Conservation (phyloP, 2,797 vertebrate genomes). For the Avahi laniger region DNA sequence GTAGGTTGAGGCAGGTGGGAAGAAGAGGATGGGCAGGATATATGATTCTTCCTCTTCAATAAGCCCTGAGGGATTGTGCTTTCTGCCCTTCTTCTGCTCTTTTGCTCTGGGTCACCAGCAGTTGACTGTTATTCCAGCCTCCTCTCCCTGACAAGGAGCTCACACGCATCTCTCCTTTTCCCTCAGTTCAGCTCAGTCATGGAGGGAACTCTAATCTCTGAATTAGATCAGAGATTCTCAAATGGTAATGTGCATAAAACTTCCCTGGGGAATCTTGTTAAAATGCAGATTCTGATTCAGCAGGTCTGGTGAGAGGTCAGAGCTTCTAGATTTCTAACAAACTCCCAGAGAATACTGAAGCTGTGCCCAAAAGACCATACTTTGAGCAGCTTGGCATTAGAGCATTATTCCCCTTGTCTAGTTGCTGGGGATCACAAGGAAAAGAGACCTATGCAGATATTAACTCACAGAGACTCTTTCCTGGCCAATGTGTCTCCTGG, state of each 20-base stretch:
- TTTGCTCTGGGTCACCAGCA: not conserved
- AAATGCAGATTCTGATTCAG: not conserved
- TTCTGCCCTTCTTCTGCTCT: not conserved
- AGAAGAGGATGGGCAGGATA: accelerated
- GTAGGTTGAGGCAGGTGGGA: not conserved
- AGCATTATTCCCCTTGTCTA: not conserved
- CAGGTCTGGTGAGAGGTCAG: not conserved
- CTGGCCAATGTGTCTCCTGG: not conserved
- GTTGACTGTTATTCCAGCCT: not conserved
- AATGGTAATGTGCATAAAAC: not conserved
- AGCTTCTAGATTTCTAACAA: not conserved
- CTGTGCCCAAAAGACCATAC: not conserved
- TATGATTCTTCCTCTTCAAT: not conserved
- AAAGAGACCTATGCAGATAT: not conserved
- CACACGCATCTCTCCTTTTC: not conserved
- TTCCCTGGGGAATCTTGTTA: not conserved
- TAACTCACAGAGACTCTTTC: not conserved
- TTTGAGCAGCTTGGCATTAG: not conserved
- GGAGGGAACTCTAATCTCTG: not conserved
- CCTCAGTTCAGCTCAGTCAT: not conserved
- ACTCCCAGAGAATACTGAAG: not conserved
- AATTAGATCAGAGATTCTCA: not conserved
- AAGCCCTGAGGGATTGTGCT: not conserved
- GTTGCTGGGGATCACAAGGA: not conserved
- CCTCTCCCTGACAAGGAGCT: not conserved